A percentile compares a stretch with the other conserved stretches of the same genome.
Evolutionary conservation across 2,797 vertebrate genomes (phyloP).

Genomic region (Channallabes apus): DNA sequence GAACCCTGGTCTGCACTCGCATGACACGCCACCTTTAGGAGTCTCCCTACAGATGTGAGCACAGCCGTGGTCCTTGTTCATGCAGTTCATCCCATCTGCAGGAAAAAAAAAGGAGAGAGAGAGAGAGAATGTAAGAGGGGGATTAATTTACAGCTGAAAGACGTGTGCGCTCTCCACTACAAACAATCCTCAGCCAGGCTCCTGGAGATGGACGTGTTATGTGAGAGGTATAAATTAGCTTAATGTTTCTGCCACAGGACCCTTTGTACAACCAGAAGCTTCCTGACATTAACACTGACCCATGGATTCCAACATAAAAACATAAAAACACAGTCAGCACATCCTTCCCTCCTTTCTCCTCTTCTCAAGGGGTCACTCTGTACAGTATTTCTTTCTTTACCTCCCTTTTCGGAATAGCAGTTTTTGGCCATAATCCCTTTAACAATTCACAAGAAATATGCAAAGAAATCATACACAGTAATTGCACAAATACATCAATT

Average conservation of each 20-base stretch:
- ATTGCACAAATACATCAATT: neutral
- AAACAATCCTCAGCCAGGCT: conserved; percentile 56
- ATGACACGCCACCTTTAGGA: conserved; percentile 94
- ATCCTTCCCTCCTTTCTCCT: conserved; percentile 18
- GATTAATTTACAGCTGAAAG: conserved; percentile 57
- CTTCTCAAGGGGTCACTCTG: conserved; percentile 14
- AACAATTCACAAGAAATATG: neutral
- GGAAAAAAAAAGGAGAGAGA: conserved; percentile 37
- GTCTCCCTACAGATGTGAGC: conserved; percentile 98
- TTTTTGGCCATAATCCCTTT: neutral
- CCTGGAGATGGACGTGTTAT: conserved; percentile 61
- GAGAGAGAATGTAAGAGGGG: conserved; percentile 13
- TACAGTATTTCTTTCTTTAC: neutral
- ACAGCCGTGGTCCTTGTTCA: conserved; percentile 98
- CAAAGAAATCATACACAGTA: neutral
- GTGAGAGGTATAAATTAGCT: conserved; percentile 65
- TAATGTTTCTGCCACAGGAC: conserved; percentile 58
- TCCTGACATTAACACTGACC: conserved; percentile 50
- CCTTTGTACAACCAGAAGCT: conserved; percentile 39
- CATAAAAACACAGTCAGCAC: conserved; percentile 37
- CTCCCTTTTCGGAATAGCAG: neutral
- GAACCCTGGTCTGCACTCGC: conserved; percentile 96
- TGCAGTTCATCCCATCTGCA: conserved; percentile 87
- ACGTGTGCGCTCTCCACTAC: conserved; percentile 49
- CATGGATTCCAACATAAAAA: conserved; percentile 33